Base-by-base conservation (phyloP, 2,113 vertebrate genomes). In the Salvelinus alpinus region DNA sequence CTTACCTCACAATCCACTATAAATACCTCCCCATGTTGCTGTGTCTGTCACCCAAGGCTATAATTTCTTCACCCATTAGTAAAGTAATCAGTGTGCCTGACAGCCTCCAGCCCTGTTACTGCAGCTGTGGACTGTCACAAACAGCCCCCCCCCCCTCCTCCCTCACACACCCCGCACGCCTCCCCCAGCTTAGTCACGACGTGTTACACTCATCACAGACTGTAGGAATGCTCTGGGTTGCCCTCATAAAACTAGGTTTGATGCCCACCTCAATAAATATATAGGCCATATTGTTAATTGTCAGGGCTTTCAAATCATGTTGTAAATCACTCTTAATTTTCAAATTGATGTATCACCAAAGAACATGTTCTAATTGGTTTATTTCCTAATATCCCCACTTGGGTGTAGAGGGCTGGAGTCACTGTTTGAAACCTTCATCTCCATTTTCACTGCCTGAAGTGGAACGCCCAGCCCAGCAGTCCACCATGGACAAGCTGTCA, bases 41-140 rank as follows among this genome's bases (percentile, higher is more conserved):
- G 76, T 20, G 22, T 87, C 82, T 82, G 89, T 84, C 85, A 88
- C 84, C 78, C 78, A 81, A 86, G 81, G 75, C 71, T 47, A 89
- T 85, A 85, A 92, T 92, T 91, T 91, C 76, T 86, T 75, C 84
- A 80, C 80, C 86, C 88, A 80, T 88, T 83, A 83, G 82, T 82
- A 84, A 79, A 70, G 84, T 93, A 93, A 93, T 93, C 83, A 87
- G 88, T 73, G 13, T 84, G 76, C 64, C 74, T 70, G 83, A 83
- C 86, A 84, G 86, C 84, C 72, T 1, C 62, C 77, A 85, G 86
- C 80, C 80, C 76, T 44, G 70, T 77, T 38, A 72, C 84, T 83
- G 85, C 92, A 92, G 91, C 90, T 91, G 91, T 71, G 64, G 85
- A 77, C 80, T 83, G 82, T 82, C 82, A 84, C 82, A 82, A 78